Percentiles rank a stretch among this genome's conserved stretches.
Conservation (phyloP, 2,888 invertebrate genomes). For the Plagiodera versicolora region DNA sequence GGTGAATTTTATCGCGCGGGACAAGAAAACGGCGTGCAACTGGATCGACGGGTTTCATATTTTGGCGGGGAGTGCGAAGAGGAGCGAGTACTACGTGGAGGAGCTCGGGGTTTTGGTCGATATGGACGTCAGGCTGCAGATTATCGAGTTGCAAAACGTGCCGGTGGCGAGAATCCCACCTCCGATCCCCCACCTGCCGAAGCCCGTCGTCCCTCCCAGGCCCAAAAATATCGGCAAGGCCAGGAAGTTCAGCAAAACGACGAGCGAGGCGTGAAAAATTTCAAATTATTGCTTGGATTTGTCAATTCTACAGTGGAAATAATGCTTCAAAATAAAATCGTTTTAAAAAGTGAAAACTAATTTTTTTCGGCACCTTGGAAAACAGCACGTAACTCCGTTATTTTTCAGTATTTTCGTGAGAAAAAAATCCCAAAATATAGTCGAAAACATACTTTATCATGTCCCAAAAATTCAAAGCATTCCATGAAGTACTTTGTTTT, state of each 20-base stretch:
- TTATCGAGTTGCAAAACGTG: constrained; percentile 50
- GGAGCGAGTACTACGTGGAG: constrained; percentile 44
- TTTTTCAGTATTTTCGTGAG: no score
- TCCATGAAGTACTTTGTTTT: no score
- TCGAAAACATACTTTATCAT: no score
- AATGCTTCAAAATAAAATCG: no score
- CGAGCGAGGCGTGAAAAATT: not conserved
- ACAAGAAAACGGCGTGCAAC: constrained; percentile 43
- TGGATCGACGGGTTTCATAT: constrained; percentile 50
- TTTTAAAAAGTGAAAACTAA: no score
- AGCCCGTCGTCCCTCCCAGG: constrained; percentile 38
- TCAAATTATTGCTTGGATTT: no score
- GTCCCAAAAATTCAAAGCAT: no score
- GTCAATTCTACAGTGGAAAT: no score
- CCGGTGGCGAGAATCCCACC: constrained; percentile 47
- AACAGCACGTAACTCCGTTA: no score
- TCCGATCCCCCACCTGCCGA: constrained; percentile 40
- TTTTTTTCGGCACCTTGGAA: no score
- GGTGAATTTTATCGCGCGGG: constrained; percentile 48
- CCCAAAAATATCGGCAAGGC: not conserved
- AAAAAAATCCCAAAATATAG: no score
- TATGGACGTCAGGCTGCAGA: constrained; percentile 49
- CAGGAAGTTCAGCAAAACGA: not conserved
- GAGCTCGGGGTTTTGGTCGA: constrained; percentile 47
- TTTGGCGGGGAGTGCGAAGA: constrained; percentile 32